These are phyloP conservation scores for Leucoma salicis DNA, from an alignment of 2,888 invertebrate genomes.

Conservation along the genomic window DNA sequence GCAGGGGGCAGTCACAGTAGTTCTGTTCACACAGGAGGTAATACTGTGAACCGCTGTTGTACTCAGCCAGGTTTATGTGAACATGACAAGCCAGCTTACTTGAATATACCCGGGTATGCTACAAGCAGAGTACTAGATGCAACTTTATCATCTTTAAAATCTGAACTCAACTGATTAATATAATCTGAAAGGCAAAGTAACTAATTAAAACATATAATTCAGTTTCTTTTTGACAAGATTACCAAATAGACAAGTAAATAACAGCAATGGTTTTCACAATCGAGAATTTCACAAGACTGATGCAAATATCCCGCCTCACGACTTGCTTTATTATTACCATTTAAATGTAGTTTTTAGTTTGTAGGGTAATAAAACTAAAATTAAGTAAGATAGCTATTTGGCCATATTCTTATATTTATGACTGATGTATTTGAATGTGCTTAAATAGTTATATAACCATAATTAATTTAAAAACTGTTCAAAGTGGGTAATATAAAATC, in stretches of 20 bases:
- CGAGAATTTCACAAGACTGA: constrained; percentile 82
- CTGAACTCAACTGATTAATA: constrained; percentile 72
- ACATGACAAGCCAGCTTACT: constrained; percentile 78
- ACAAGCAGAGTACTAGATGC: constrained; percentile 73
- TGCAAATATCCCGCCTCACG: constrained; percentile 83
- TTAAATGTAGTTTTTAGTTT: constrained; percentile 73
- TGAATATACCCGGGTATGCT: constrained; percentile 78
- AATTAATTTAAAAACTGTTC: constrained; percentile 41
- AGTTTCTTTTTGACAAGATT: constrained; percentile 70
- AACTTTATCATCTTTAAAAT: constrained; percentile 73
- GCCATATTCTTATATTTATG: constrained; percentile 46
- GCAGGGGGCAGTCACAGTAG: constrained; percentile 53
- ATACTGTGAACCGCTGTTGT: constrained; percentile 65
- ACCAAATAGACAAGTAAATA: constrained; percentile 76
- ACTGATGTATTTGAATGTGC: constrained; percentile 47
- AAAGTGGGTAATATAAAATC: constrained; percentile 46
- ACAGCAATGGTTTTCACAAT: constrained; percentile 77
- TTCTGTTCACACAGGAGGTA: constrained; percentile 28
- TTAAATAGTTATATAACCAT: constrained; percentile 50
- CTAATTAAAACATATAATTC: constrained; percentile 39
- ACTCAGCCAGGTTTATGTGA: constrained; percentile 76
- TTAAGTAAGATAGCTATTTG: constrained; percentile 57
- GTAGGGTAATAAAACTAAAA: constrained; percentile 61
- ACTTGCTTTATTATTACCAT: constrained; percentile 83
- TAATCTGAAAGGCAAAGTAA: constrained; percentile 32